Evolutionary conservation across 2,888 invertebrate species (phyloP).

Genomic region (Phasia obesa): DNA sequence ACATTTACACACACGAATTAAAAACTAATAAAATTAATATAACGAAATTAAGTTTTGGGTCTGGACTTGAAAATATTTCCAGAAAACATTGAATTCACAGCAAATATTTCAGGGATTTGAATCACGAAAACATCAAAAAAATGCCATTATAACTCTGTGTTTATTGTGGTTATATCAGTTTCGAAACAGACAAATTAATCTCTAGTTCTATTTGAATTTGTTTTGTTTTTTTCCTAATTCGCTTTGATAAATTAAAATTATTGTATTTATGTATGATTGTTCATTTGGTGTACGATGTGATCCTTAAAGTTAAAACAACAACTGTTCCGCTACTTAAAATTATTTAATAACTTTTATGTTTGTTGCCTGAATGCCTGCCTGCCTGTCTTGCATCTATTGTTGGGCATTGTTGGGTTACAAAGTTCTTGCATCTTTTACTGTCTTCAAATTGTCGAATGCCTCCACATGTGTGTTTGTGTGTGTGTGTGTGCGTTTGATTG

Average conservation of each 20-base stretch:
- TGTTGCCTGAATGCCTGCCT: not conserved
- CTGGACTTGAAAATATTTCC: too few species aligned
- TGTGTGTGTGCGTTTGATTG: constrained; percentile 55
- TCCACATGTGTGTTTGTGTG: not conserved
- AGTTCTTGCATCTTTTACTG: constrained; percentile 32
- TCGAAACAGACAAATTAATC: not conserved
- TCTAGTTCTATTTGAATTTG: not conserved
- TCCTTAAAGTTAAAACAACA: constrained; percentile 47
- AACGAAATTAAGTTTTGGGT: too few species aligned
- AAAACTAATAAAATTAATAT: too few species aligned
- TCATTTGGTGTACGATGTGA: constrained; percentile 40
- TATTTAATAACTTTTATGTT: constrained; percentile 43
- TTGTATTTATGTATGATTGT: constrained; percentile 31
- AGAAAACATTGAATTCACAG: too few species aligned
- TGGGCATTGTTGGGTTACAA: constrained; percentile 34
- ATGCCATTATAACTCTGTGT: too few species aligned
- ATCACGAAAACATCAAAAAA: too few species aligned
- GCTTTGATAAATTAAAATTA: constrained; percentile 18
- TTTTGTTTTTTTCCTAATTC: constrained; percentile 30
- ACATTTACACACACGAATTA: too few species aligned
- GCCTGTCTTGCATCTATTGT: not conserved
- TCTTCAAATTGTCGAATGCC: not conserved
- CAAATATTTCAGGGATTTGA: too few species aligned
- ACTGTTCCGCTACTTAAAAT: constrained; percentile 46
- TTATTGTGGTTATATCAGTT: not conserved